Evolutionary conservation across 2,888 invertebrate genomes (phyloP).

Genomic region (Cataglyphis rosenhaueri): DNA sequence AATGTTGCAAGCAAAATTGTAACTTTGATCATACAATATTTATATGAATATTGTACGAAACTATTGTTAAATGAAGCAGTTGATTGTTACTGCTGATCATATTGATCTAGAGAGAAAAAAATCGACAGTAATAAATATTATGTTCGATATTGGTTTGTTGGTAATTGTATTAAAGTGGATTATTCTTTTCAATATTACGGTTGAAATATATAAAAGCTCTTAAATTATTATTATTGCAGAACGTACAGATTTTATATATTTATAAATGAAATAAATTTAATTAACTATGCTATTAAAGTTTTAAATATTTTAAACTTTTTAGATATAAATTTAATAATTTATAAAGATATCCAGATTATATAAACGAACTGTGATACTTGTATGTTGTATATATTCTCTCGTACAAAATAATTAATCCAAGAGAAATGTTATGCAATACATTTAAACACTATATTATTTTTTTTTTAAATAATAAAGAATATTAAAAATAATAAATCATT

Average conservation of each 20-base stretch:
- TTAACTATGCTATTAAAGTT: not conserved
- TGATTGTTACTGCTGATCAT: constrained; percentile 11
- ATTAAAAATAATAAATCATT: not conserved
- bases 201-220: not conserved
- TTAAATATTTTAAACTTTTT: not conserved
- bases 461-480: not conserved
- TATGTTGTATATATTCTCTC: not conserved
- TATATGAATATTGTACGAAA: constrained; percentile 31
- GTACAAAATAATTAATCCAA: not conserved
- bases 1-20: constrained; percentile 58
- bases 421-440: not conserved
- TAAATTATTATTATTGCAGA: not conserved
- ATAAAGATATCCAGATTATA: not conserved
- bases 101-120: not conserved
- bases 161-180: not conserved
- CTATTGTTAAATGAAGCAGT: constrained; percentile 3
- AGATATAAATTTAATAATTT: not conserved
- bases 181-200: not conserved
- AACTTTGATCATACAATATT: constrained; percentile 55
- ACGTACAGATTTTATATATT: not conserved
- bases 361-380: not conserved
- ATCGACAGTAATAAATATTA: constrained; percentile 20
- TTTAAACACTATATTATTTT: not conserved
- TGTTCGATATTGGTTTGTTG: not conserved
- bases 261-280: constrained; percentile 1